Evolutionary conservation across 2,797 vertebrate species (phyloP), one percentile per base, ranked within the genome.

Genomic region (Gallirallus australis): DNA sequence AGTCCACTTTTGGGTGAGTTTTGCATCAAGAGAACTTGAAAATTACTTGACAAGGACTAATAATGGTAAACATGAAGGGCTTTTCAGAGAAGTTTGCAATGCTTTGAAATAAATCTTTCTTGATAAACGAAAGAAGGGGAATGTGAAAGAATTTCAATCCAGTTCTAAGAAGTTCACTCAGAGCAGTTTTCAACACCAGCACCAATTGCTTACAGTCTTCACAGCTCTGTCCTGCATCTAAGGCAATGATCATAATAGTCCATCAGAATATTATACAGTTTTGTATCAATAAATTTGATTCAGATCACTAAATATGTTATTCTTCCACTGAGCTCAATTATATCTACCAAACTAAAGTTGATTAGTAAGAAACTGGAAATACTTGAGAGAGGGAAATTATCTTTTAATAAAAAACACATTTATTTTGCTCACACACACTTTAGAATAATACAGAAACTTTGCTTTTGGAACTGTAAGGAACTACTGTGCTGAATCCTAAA

Each of bases 401-500:
- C 18, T 84, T 92, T 69, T 52, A 68, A 61, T 68, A 28, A 59
- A 53, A 37, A 52, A 4, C 1, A 5, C n/a, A 40, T 19, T 52
- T 70, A 42, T 50, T 60, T 61, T 66, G 54, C 27, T 64, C 23
- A 21, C 25, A 31, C 21, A 59, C 15, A n/a, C 21, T 78, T 33
- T 8, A 50, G 48, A 82, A 61, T 37, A 37, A 45, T 68, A 31
- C 11, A 68, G 39, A 39, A 61, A 33, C 11, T 39, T 54, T 60
- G 23, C 35, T 56, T 4, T 42, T 72, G 54, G 39, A 78, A 61
- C 31, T 61, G 13, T 68, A 96, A 90, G 65, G 82, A 96, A 86
- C 77, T 82, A 90, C 77, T 39, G 71, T 82, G 87, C 73, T 39
- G 71, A 93, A 93, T 88, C 80, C 94, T 96, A 93, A 96, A 96